Evolutionary conservation across 2,113 vertebrate genomes (phyloP).

Genomic region (Columba janthina): DNA sequence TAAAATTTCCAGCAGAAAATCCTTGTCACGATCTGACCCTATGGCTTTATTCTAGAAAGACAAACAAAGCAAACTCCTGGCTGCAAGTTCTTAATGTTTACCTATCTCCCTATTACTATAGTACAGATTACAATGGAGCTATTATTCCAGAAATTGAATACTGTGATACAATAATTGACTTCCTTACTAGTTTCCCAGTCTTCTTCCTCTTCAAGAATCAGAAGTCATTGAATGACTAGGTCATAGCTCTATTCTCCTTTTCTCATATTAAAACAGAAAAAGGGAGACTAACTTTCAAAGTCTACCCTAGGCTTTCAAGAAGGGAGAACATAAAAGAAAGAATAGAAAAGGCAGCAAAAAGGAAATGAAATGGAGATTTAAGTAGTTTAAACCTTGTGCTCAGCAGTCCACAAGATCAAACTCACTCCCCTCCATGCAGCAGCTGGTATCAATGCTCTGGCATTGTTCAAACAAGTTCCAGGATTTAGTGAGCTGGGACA

Average conservation of each 20-base stretch:
- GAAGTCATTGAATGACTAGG: neutral
- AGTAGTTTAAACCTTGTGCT: neutral
- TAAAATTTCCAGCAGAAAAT: neutral
- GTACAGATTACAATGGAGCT: neutral
- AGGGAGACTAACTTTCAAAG: conserved; percentile 20
- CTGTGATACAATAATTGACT: neutral
- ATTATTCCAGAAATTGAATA: conserved; percentile 18
- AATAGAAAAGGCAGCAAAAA: conserved; percentile 39
- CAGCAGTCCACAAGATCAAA: neutral
- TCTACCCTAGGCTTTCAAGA: neutral
- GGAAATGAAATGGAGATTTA: conserved; percentile 34
- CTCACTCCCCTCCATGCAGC: neutral
- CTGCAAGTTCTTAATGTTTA: neutral
- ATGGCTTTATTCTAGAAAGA: neutral
- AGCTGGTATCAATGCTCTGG: conserved; percentile 6
- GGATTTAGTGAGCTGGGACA: neutral
- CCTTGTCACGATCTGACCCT: neutral
- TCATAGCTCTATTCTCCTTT: conserved; percentile 6
- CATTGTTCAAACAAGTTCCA: neutral
- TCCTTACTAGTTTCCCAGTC: neutral
- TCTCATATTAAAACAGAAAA: conserved; percentile 13
- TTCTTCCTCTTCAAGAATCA: conserved; percentile 19
- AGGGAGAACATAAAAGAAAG: neutral
- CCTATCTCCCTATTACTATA: neutral
- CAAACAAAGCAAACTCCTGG: neutral